Evolutionary conservation across 2,888 invertebrate species (phyloP), one percentile per base, ranked within the genome.

Genomic region (Phrixothrix hirtus): DNA sequence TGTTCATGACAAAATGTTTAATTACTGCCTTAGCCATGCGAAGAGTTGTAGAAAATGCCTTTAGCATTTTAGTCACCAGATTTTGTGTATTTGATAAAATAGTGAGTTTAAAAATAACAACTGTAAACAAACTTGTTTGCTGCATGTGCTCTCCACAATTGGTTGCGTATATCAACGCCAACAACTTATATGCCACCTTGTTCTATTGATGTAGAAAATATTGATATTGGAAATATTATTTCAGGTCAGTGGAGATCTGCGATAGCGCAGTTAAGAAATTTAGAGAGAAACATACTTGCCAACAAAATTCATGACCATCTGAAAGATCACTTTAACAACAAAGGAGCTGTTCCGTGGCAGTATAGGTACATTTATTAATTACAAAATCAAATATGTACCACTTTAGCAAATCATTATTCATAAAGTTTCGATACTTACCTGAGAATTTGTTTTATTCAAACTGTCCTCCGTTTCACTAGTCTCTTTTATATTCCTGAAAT

Each of bases 21-120:
- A 30, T 11, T 30, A 30, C 30, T 11, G 30, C 30, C 30, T 30
- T 30, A 30, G 30, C 10, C 32, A 14, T n/a, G n/a, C 3, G 32
- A 3, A 32, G 32, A 32, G 4, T 32, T 32, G 6, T 12, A 5
- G 13, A 32, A 32, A 32, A 32, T 13, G 32, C 32, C 10, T 32
- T 32, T 32, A 13, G 12, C 13, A 32, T 32, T 32, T 32, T 12
- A 14, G 13, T 12, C 10, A 11, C 5, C 13, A 32, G 29, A 29
- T 29, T 29, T 29, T 10, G 29, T 29, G 29, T 29, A 29, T 29
- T n/a, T 29, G 29, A 29, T 12, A 32, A 29, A n/a, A 6, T 3
- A 29, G n/a, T 29, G 4, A 3, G 5, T 6, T 29, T 29, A 29
- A n/a, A 2, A 2, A 29, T 29, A 5, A 3, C 6, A 12, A 32